Conservation (phyloP, 2,888 invertebrate species). For the Euphydryas editha region DNA sequence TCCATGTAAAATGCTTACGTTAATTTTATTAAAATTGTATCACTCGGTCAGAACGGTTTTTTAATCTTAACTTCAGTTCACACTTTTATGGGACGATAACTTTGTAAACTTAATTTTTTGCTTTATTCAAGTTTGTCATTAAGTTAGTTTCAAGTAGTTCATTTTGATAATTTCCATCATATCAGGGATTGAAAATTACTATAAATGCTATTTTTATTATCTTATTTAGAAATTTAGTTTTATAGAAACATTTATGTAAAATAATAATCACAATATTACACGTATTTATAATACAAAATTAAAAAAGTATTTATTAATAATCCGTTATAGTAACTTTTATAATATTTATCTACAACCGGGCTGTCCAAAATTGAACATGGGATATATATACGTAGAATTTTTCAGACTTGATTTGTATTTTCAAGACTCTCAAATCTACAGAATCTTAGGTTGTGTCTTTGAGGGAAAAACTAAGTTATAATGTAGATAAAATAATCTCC, state of each 20-base stretch:
- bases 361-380: no score
- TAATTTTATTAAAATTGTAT: conserved; percentile 31
- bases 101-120: background rate
- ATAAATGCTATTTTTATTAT: conserved; percentile 7
- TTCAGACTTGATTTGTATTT: no score
- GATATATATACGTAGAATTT: no score
- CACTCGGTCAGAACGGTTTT: background rate
- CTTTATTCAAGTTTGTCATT: background rate
- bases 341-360: no score
- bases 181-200: conserved; percentile 3
- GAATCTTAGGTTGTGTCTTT: no score
- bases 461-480: no score
- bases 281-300: background rate
- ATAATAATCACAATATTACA: background rate
- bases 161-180: conserved; percentile 10
- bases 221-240: background rate
- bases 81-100: conserved; percentile 18
- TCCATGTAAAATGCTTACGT: conserved; percentile 24
- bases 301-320: no score
- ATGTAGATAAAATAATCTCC: no score
- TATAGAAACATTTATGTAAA: background rate
- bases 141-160: background rate
- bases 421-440: no score
- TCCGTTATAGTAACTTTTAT: no score
- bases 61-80: conserved; percentile 3